Percentiles rank a stretch among this genome's conserved stretches.
These are phyloP conservation scores for Rhabdomys pumilio DNA, from an alignment of 2,797 vertebrate species.

Conservation along the genomic window DNA sequence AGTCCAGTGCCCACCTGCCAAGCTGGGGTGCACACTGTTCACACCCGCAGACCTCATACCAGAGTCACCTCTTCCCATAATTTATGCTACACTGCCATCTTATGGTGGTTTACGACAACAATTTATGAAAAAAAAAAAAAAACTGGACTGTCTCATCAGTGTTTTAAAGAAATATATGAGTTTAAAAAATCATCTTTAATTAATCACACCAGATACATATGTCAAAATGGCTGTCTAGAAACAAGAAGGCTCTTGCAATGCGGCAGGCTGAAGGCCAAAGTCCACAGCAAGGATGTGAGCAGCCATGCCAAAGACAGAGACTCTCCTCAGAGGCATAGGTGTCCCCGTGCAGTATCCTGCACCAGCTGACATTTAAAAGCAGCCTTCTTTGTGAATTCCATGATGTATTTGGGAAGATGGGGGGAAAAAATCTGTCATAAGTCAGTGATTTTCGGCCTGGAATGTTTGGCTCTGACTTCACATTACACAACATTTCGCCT, in stretches of 20 bases:
- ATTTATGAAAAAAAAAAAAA: neutral
- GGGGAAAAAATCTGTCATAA: neutral
- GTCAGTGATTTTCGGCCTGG: neutral
- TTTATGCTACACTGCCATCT: conserved; percentile 89
- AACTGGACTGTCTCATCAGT: neutral
- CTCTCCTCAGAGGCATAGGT: neutral
- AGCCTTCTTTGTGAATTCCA: neutral
- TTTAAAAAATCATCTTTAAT: conserved; percentile 65
- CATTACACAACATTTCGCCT: neutral
- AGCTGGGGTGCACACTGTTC: neutral
- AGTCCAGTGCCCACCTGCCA: conserved; percentile 35
- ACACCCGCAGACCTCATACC: conserved; percentile 51
- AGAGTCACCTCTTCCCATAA: conserved; percentile 72
- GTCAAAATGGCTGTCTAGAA: neutral
- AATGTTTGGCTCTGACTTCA: conserved; percentile 27
- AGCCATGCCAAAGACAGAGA: neutral
- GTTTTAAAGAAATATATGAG: conserved; percentile 42
- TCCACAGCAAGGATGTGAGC: neutral
- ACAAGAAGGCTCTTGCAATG: neutral
- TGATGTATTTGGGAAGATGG: conserved; percentile 18
- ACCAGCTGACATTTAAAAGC: neutral
- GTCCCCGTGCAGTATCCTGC: neutral
- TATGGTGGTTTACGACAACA: conserved; percentile 81
- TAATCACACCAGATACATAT: conserved; percentile 9
- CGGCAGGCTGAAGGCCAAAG: neutral